A percentile compares a stretch with the other conserved stretches of the same genome.
phyloP scores from a whole-genome alignment of 2,113 vertebrate genomes.

The Brachyhypopomus occidentalis region DNA sequence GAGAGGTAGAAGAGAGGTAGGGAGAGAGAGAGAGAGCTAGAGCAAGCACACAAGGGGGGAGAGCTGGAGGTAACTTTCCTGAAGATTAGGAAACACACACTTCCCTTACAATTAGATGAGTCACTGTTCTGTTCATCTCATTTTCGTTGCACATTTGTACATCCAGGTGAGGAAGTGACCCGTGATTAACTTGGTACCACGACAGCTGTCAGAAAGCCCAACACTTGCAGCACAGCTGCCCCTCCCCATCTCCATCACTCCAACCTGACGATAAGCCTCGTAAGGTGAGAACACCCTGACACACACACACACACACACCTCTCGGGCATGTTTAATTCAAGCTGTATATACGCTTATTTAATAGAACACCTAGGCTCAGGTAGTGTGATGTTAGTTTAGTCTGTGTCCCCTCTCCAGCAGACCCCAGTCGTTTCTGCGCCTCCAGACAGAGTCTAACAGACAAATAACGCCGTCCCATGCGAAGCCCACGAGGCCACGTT shows the following conservation, averaged over 20 bases:
- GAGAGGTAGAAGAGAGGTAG: not conserved
- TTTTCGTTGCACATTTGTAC: not conserved
- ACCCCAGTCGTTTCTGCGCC: not conserved
- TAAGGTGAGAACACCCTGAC: no score
- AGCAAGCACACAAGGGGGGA: not conserved
- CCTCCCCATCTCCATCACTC: not conserved
- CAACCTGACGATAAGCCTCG: not conserved
- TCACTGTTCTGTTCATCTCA: not conserved
- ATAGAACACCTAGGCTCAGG: not conserved
- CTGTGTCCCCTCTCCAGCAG: not conserved
- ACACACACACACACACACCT: no score
- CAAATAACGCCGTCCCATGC: not conserved
- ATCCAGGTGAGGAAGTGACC: not conserved
- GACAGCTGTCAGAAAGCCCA: not conserved
- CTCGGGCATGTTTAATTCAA: not conserved
- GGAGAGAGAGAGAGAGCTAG: no score
- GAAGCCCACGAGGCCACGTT: not conserved
- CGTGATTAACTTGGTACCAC: not conserved
- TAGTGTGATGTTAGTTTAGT: not conserved
- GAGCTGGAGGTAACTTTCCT: not conserved
- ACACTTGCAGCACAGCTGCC: not conserved
- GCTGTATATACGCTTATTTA: not conserved
- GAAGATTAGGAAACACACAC: not conserved
- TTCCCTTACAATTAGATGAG: conserved; percentile 10
- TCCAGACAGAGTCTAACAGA: not conserved